Conservation (phyloP, 1,140 invertebrate genomes). For the Saccostrea cuccullata region DNA sequence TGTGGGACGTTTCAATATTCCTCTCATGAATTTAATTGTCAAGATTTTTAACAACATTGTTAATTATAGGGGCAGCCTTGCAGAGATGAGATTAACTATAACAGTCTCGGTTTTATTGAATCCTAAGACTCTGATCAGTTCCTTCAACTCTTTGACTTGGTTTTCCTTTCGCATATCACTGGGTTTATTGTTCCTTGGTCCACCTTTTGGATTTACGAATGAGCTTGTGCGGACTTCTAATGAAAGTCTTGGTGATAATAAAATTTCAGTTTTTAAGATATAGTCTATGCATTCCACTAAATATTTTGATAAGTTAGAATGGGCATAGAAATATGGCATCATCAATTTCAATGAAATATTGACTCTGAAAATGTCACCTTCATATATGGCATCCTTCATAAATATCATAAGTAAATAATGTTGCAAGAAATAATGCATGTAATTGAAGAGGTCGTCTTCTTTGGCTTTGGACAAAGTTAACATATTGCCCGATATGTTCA, state of each 20-base stretch:
- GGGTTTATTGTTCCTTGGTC: background rate
- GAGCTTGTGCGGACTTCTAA: background rate
- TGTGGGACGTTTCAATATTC: no score
- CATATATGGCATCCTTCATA: no score
- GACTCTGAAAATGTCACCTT: no score
- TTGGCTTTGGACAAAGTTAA: no score
- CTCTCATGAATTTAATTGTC: no score
- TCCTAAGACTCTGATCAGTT: constrained; percentile 6
- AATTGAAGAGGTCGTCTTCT: no score
- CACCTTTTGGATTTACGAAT: background rate
- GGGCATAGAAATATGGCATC: no score
- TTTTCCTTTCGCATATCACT: background rate
- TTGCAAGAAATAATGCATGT: no score
- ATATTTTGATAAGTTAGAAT: constrained; percentile 6
- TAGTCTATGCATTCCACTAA: constrained; percentile 43
- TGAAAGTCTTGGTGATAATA: background rate
- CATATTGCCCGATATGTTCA: no score
- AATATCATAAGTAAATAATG: no score
- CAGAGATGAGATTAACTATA: background rate
- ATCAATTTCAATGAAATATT: no score
- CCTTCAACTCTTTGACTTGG: background rate
- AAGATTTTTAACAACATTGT: background rate
- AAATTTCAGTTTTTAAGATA: constrained; percentile 35
- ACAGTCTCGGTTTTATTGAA: constrained; percentile 6
- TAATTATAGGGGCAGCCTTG: constrained; percentile 8